phyloP scores from a whole-genome alignment of 2,888 invertebrate genomes.

The Dicycla oo region DNA sequence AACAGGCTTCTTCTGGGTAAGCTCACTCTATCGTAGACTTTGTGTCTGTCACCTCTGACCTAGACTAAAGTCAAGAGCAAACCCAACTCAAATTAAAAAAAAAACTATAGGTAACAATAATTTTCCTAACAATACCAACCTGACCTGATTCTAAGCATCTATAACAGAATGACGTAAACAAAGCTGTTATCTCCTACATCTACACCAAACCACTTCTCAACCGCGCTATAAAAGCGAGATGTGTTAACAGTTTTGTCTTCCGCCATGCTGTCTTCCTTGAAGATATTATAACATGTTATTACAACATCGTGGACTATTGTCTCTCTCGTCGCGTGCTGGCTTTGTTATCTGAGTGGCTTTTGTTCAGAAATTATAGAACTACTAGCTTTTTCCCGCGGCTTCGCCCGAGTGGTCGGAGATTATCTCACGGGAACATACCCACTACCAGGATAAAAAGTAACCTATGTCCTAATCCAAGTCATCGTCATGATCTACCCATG shows the following conservation, averaged over 20 bases:
- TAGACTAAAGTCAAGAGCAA: too few relatives aligned
- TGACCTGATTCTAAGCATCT: neutral
- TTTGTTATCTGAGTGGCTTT: neutral
- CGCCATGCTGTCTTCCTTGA: conserved; percentile 55
- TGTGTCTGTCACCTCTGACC: too few relatives aligned
- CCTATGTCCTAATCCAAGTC: too few relatives aligned
- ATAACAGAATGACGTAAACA: conserved; percentile 25
- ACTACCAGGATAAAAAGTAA: too few relatives aligned
- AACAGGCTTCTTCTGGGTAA: too few relatives aligned
- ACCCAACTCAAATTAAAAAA: too few relatives aligned
- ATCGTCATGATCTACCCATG: too few relatives aligned
- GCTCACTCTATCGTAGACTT: too few relatives aligned
- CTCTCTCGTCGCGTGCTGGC: conserved; percentile 19
- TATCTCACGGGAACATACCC: too few relatives aligned
- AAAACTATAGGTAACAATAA: too few relatives aligned
- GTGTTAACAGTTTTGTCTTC: conserved; percentile 45
- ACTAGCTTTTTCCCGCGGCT: too few relatives aligned
- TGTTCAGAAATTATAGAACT: neutral
- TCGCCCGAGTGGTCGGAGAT: too few relatives aligned
- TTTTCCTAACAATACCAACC: neutral
- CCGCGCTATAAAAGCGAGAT: conserved; percentile 44
- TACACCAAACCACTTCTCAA: conserved; percentile 22
- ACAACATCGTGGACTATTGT: conserved; percentile 47
- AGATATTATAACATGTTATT: conserved; percentile 39
- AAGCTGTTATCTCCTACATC: conserved; percentile 18